Evolutionary conservation across 1,140 invertebrate genomes (phyloP), one percentile per base, ranked within the genome.

Genomic region (Solen grandis): DNA sequence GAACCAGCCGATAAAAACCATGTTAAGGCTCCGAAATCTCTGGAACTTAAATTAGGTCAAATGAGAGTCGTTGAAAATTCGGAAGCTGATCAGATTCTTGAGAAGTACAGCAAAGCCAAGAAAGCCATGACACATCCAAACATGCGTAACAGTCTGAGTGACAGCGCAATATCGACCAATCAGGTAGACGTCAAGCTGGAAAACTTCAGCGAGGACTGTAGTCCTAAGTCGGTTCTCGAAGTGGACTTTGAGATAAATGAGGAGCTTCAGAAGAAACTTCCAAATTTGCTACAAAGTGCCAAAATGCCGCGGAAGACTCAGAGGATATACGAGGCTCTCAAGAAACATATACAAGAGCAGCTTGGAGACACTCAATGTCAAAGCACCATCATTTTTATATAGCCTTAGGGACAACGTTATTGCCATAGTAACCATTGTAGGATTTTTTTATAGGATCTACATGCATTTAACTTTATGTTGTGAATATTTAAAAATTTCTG

Each of bases 231-330:
- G 3, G 68, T 38, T 2, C 77, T 80, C 13, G 69, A 80, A 33
- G 25, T 35, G 5, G 57, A 73, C n/a, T 72, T 80, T 63, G 68
- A 72, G 52, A 31, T 62, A 10, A 80, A 80, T 22, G 14, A 36
- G 19, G 25, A 63, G 25, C 33, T 80, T 0, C 68, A 80, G 16
- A 73, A 72, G 27, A 73, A 72, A 52, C 52, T 80, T 31, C 66
- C 59, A 27, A 80, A 73, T 65, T 41, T 80, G 8, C 33, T 80
- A 35, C 68, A 80, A 63, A 80, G 68, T 38, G 27, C 69, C n/a
- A 80, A 29, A 41, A 80, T 80, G 77, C 60, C 77, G 0, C 57
- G 77, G n/a, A 80, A 80, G 41, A 27, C 46, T 57, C 77, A 80
- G 16, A 36, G 77, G 35, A 55, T 80, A 13, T 80, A 80, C 50